Percentiles rank a stretch among this genome's conserved stretches.
Conservation (phyloP, 2,113 vertebrate species). For the Ptilorrhoa leucosticta region DNA sequence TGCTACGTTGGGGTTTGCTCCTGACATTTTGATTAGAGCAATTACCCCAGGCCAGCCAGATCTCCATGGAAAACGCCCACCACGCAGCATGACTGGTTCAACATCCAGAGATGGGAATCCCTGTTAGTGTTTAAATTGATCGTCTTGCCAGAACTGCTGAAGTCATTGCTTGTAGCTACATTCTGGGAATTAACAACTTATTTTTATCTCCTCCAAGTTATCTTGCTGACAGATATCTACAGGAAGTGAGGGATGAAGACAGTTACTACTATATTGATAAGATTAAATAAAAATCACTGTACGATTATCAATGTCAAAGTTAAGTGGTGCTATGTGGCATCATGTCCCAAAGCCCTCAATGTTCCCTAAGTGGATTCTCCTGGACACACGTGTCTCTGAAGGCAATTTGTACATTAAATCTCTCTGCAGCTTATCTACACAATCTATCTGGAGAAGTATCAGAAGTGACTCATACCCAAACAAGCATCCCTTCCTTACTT, state of each 20-base stretch:
- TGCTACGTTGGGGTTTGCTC: neutral
- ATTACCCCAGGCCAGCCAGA: slow-evolving; percentile 28
- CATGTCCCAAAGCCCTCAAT: neutral
- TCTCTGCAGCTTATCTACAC: slow-evolving; percentile 17
- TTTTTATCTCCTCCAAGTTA: slow-evolving; percentile 54
- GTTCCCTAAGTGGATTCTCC: slow-evolving; percentile 22
- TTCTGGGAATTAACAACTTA: slow-evolving; percentile 36
- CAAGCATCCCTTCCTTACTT: neutral
- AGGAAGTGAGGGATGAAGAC: slow-evolving; percentile 4
- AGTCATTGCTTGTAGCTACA: slow-evolving; percentile 39
- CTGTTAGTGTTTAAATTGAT: neutral
- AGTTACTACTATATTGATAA: slow-evolving; percentile 22
- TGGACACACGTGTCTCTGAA: slow-evolving; percentile 32
- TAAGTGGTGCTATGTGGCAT: slow-evolving; percentile 27
- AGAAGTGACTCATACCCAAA: slow-evolving; percentile 34
- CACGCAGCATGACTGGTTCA: slow-evolving; percentile 8
- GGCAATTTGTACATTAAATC: slow-evolving; percentile 46
- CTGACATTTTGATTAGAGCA: slow-evolving; percentile 53
- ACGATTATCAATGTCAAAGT: slow-evolving; percentile 33
- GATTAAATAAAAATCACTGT: slow-evolving; percentile 15
- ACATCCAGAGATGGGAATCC: neutral
- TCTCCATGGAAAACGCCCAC: slow-evolving; percentile 9
- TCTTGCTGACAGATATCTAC: slow-evolving; percentile 51
- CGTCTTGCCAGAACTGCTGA: slow-evolving; percentile 12
- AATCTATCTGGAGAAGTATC: slow-evolving; percentile 12